These are phyloP conservation scores for Apostichopus leukothele DNA, from an alignment of 53 echinoderm and acorn worm genomes.

Conservation along the genomic window DNA sequence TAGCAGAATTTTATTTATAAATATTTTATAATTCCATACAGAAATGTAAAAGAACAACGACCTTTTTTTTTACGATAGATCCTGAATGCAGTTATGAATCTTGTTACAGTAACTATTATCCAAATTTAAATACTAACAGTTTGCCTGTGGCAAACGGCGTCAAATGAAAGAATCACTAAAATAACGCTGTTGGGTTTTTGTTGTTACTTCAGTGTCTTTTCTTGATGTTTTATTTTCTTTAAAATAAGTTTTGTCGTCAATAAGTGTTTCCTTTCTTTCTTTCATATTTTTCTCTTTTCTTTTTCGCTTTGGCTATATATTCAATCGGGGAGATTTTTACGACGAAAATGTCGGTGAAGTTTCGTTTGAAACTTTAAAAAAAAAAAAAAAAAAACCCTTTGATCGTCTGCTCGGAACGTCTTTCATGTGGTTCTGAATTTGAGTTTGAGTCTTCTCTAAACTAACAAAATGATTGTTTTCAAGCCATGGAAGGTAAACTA, in stretches of 20 bases:
- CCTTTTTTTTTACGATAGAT: too few relatives aligned
- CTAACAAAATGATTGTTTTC: slow-evolving; percentile 32
- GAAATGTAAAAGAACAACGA: too few relatives aligned
- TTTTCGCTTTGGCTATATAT: neutral
- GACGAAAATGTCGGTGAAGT: slow-evolving; percentile 13
- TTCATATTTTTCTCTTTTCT: neutral
- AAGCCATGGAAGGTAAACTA: neutral
- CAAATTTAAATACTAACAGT: neutral
- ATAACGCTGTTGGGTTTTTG: slow-evolving; percentile 29
- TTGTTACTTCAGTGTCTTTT: neutral
- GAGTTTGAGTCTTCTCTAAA: slow-evolving; percentile 8
- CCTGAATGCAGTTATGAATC: neutral
- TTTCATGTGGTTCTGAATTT: slow-evolving; percentile 36
- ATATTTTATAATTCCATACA: too few relatives aligned
- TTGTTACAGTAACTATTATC: slow-evolving; percentile 29
- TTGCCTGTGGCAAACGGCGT: neutral
- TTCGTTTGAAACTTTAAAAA: slow-evolving; percentile 6
- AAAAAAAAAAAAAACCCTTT: neutral
- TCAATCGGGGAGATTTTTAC: neutral
- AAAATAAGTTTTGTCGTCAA: neutral
- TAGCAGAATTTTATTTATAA: too few relatives aligned
- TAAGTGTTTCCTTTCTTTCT: neutral
- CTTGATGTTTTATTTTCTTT: slow-evolving; percentile 20
- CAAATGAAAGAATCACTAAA: neutral
- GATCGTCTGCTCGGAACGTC: neutral